Percentiles rank a stretch among this genome's conserved stretches.
Conservation (phyloP, 1,140 invertebrate species). For the Ptiloglossa arizonensis region DNA sequence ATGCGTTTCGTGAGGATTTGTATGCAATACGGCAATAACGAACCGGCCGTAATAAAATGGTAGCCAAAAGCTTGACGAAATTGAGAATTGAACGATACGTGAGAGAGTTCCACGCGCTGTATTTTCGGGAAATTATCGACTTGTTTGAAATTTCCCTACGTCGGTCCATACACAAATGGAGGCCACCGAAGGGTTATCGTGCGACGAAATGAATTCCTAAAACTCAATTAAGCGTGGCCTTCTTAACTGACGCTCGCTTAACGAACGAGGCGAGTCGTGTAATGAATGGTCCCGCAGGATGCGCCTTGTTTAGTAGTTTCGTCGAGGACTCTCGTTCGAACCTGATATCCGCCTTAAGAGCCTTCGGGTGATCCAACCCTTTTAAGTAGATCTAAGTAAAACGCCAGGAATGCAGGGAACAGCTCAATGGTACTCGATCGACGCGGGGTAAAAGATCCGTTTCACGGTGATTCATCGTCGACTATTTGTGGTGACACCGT, state of each 20-base stretch:
- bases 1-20: no score
- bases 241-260: slow-evolving; percentile 55
- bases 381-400: slow-evolving; percentile 70
- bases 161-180: slow-evolving; percentile 12
- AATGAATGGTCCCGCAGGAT: slow-evolving; percentile 67
- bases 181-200: slow-evolving; percentile 53
- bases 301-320: slow-evolving; percentile 40
- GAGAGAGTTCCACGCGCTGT: not conserved
- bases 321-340: slow-evolving; percentile 37
- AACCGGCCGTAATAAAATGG: no score
- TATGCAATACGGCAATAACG: no score
- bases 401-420: slow-evolving; percentile 69
- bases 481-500: slow-evolving; percentile 38
- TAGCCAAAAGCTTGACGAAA: no score
- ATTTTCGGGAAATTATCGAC: slow-evolving; percentile 25
- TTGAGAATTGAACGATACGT: not conserved
- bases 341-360: slow-evolving; percentile 66
- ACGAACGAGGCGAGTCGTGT: slow-evolving; percentile 56
- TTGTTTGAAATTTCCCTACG: slow-evolving; percentile 43
- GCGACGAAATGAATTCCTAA: slow-evolving; percentile 71
- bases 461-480: slow-evolving; percentile 63
- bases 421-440: slow-evolving; percentile 56
- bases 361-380: slow-evolving; percentile 67
- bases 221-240: slow-evolving; percentile 70
- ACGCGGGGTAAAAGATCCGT: slow-evolving; percentile 53